These are phyloP conservation scores for Patagioenas fasciata DNA, from an alignment of 2,113 vertebrate genomes.

Conservation along the genomic window DNA sequence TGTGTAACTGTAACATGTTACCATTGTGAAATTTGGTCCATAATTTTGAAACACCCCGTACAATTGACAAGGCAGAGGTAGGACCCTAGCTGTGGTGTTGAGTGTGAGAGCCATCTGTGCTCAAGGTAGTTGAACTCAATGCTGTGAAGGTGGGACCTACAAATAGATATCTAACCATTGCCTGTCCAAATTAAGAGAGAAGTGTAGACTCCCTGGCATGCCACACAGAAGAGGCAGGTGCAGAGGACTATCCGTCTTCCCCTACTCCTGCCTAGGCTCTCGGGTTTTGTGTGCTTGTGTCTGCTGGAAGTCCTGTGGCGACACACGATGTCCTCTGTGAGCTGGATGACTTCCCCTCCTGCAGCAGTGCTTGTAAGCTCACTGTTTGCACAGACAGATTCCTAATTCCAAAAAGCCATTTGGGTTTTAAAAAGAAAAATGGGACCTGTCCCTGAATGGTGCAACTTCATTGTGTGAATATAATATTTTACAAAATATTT, in stretches of 20 bases:
- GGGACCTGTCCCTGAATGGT: fast-evolving
- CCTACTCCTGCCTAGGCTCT: background rate
- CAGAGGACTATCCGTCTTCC: background rate
- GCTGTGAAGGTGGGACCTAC: background rate
- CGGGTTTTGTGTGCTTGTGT: fast-evolving
- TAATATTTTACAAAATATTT: background rate
- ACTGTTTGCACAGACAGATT: background rate
- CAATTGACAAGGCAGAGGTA: background rate
- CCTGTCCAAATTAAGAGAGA: background rate
- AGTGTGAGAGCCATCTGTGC: background rate
- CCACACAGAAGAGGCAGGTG: background rate
- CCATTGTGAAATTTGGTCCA: no score
- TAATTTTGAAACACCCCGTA: no score
- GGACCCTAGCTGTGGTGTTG: background rate
- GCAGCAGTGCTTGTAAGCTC: background rate
- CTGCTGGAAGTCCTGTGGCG: fast-evolving
- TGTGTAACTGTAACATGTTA: no score
- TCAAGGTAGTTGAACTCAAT: background rate
- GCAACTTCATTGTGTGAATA: background rate
- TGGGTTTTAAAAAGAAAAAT: background rate
- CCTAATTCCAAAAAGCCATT: background rate
- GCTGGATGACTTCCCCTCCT: background rate
- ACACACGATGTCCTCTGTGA: fast-evolving
- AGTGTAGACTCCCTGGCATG: background rate
- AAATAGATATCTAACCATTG: background rate